Percentiles rank a stretch among this genome's conserved stretches.
phyloP scores from a whole-genome alignment of 2,797 vertebrate species.

The Brachyrhaphis roseni region DNA sequence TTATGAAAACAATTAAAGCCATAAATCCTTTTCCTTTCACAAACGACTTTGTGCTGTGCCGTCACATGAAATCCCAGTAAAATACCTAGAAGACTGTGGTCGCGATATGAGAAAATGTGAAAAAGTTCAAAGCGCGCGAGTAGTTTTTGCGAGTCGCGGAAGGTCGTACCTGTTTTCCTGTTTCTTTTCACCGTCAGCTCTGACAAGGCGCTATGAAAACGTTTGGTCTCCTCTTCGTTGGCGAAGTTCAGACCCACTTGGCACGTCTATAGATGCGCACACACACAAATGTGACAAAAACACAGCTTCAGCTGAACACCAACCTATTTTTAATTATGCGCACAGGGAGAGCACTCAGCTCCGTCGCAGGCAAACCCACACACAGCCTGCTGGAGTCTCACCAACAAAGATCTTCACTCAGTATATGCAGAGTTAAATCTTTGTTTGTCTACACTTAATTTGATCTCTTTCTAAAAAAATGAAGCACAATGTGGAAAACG shows the following conservation, averaged over 20 bases:
- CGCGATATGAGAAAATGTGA: not conserved
- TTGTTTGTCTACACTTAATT: not conserved
- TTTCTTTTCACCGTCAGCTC: conserved; percentile 85
- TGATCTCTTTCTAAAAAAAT: not conserved
- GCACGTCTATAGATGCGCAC: conserved; percentile 71
- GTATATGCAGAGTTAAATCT: not conserved
- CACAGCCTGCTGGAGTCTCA: not conserved
- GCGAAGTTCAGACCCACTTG: conserved; percentile 97
- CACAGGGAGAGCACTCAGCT: not conserved
- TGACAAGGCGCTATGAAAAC: conserved; percentile 80
- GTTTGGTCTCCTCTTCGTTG: conserved; percentile 93
- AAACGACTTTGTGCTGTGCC: not conserved
- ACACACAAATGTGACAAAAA: conserved; percentile 9
- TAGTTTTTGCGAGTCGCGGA: not conserved
- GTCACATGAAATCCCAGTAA: not conserved
- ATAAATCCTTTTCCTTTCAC: not conserved
- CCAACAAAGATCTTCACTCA: not conserved
- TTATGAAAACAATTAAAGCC: not conserved
- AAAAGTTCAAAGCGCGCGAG: not conserved
- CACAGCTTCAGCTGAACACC: not conserved
- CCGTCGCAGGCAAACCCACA: not conserved
- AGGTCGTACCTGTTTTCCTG: conserved; percentile 88
- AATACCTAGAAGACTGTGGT: not conserved
- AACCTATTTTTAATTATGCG: not conserved
- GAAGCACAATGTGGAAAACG: not conserved